Conservation (phyloP, 1,140 invertebrate genomes). For the Drosophila ercepeae region DNA sequence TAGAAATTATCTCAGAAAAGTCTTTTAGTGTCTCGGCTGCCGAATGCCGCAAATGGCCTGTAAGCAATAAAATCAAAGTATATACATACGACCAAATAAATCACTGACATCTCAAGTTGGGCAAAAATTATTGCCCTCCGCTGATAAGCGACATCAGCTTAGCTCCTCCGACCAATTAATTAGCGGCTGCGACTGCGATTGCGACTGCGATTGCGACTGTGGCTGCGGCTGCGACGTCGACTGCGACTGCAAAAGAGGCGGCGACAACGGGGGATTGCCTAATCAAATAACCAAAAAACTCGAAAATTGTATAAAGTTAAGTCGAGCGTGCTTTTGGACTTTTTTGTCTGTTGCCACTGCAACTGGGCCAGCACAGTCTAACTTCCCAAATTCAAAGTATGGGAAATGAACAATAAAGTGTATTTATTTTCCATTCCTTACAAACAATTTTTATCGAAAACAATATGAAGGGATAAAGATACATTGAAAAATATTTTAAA, state of each 20-base stretch:
- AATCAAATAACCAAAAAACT: constrained; percentile 21
- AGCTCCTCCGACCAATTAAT: constrained; percentile 31
- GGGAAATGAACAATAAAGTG: neutral
- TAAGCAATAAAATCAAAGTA: constrained; percentile 67
- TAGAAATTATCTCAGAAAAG: constrained; percentile 2
- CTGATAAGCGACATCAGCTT: constrained; percentile 33
- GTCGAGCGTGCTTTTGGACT: constrained; percentile 45
- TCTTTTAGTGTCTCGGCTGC: constrained; percentile 2
- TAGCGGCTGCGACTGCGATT: constrained; percentile 7
- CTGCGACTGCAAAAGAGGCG: too few relatives aligned
- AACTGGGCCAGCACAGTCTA: constrained; percentile 52
- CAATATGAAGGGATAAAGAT: too few relatives aligned
- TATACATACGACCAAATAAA: constrained; percentile 74
- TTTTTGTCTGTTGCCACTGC: constrained; percentile 34
- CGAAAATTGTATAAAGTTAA: constrained; percentile 45
- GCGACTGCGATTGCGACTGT: neutral
- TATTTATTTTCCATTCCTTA: too few relatives aligned
- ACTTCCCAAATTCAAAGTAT: neutral
- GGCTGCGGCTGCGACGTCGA: neutral
- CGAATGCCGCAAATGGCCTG: constrained; percentile 16
- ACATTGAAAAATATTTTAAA: too few relatives aligned
- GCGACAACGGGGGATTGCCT: constrained; percentile 48
- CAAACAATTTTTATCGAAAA: too few relatives aligned
- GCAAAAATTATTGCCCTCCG: constrained; percentile 39
- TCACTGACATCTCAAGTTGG: constrained; percentile 38